Percentiles rank a stretch among this genome's conserved stretches.
These are phyloP conservation scores for Chloroceryle aenea DNA, from an alignment of 2,113 vertebrate genomes.

Conservation along the genomic window DNA sequence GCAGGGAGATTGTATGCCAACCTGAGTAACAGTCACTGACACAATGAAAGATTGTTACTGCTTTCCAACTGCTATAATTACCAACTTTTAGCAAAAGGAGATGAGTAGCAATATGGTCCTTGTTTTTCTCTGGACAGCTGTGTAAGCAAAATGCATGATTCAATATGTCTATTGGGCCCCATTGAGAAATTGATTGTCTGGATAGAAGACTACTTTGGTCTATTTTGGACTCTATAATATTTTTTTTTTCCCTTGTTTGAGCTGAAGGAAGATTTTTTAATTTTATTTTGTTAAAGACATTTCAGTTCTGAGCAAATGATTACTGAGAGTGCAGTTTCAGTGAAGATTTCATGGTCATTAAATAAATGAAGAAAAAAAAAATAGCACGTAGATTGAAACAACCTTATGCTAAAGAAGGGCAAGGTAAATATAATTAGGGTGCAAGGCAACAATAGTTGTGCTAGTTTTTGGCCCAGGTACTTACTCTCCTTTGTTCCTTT, in stretches of 20 bases:
- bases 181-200: slow-evolving; percentile 10
- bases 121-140: slow-evolving; percentile 37
- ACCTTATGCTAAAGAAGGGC: background rate
- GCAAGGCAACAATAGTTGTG: background rate
- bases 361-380: background rate
- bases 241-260: background rate
- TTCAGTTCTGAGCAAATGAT: background rate
- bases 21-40: slow-evolving; percentile 1
- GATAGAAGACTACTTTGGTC: background rate
- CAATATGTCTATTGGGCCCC: background rate
- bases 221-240: background rate
- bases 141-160: slow-evolving; percentile 24
- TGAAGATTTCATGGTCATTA: background rate
- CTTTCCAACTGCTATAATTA: slow-evolving; percentile 15
- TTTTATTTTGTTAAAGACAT: background rate
- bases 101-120: slow-evolving; percentile 25
- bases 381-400: background rate
- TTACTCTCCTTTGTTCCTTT: rapidly evolving
- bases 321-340: background rate
- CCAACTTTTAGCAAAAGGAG: slow-evolving; percentile 28
- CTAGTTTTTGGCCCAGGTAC: background rate
- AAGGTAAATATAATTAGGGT: background rate
- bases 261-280: background rate
- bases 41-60: slow-evolving; percentile 27
- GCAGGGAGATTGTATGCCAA: background rate